A percentile compares a stretch with the other conserved stretches of the same genome.
These are phyloP conservation scores for Natrix natrix DNA, from an alignment of 2,797 vertebrate genomes.

Conservation along the genomic window DNA sequence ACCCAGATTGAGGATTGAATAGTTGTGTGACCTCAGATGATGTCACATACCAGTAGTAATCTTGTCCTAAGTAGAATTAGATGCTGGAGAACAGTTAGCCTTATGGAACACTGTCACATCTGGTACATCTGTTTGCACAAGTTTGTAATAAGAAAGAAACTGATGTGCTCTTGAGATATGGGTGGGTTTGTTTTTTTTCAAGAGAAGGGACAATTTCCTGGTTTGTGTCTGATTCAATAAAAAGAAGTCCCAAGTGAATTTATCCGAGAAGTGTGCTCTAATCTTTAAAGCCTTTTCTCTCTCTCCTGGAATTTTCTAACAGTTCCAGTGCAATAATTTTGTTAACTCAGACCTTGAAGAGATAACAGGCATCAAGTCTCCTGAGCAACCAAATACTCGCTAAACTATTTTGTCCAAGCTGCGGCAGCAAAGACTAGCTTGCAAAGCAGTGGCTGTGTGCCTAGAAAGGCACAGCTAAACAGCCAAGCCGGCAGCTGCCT, in stretches of 20 bases:
- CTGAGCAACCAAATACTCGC: not conserved
- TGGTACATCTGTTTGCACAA: not conserved
- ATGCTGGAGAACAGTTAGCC: not conserved
- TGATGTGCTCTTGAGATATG: conserved; percentile 32
- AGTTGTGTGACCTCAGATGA: not conserved
- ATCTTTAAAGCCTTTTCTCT: not conserved
- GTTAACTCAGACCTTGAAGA: accelerated
- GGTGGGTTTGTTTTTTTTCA: not conserved
- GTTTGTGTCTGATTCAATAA: conserved; percentile 56
- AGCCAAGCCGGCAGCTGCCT: not conserved
- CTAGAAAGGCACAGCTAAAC: not conserved
- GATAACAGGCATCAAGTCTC: not conserved
- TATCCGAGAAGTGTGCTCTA: not conserved
- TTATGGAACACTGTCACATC: not conserved
- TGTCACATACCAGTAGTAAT: not conserved
- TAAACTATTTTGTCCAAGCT: not conserved
- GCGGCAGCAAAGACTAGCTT: not conserved
- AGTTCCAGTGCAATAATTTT: not conserved
- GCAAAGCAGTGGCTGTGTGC: not conserved
- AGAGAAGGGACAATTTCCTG: not conserved
- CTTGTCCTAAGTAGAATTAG: not conserved
- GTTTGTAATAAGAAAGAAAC: conserved; percentile 14
- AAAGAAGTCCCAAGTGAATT: not conserved
- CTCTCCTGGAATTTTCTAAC: not conserved
- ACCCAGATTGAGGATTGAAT: not conserved